These are phyloP conservation scores for Slavum lentiscoides DNA, from an alignment of 2,888 invertebrate genomes.

Conservation along the genomic window DNA sequence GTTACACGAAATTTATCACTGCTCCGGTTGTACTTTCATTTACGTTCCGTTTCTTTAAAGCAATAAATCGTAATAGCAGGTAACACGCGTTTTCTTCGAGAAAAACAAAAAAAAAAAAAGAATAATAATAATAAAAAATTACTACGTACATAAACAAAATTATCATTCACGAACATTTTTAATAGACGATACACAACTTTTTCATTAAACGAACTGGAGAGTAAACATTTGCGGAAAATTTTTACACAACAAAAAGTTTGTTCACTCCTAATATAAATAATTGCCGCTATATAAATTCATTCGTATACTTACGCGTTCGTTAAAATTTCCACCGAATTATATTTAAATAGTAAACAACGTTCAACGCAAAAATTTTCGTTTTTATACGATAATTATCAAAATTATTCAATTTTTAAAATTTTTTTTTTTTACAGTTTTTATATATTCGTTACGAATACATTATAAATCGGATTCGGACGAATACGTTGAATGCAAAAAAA, in stretches of 20 bases:
- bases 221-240: background rate
- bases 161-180: background rate
- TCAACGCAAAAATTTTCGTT: too few species aligned
- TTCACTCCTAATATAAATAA: background rate
- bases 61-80: background rate
- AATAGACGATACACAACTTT: background rate
- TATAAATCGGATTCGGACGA: too few species aligned
- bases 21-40: background rate
- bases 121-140: background rate
- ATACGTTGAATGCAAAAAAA: too few species aligned
- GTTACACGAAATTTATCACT: background rate
- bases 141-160: background rate
- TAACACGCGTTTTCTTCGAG: too few species aligned
- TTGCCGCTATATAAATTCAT: background rate
- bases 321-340: background rate
- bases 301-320: background rate
- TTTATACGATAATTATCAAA: too few species aligned
- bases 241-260: background rate
- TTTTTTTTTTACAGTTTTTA: too few species aligned
- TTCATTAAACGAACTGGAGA: background rate
- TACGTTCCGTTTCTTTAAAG: background rate
- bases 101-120: background rate
- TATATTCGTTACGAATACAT: too few species aligned
- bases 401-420: too few species aligned
- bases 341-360: too few species aligned